phyloP scores from a whole-genome alignment of 2,888 invertebrate genomes.

The Sepiola atlantica region DNA sequence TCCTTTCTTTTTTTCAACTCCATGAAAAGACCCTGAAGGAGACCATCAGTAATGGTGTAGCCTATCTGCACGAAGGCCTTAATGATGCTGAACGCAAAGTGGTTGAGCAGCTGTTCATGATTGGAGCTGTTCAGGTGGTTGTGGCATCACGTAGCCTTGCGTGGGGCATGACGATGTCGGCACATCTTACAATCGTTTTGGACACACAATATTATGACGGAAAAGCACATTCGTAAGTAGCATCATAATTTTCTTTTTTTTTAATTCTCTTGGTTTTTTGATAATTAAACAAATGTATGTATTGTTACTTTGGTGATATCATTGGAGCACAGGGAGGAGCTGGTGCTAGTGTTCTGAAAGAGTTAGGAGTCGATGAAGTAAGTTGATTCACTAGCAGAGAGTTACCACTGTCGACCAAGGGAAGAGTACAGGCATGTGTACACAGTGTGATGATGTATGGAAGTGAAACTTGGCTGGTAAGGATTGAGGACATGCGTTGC shows the following conservation, averaged over 20 bases:
- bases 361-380: no score
- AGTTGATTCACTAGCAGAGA: no score
- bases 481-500: no score
- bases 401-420: no score
- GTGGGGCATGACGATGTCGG: slow-evolving; percentile 90
- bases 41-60: slow-evolving; percentile 94
- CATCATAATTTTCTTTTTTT: background rate
- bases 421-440: no score
- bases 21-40: slow-evolving; percentile 86
- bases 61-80: slow-evolving; percentile 96
- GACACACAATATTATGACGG: slow-evolving; percentile 95
- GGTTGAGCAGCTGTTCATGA: slow-evolving; percentile 94
- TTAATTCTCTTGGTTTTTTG: background rate
- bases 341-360: no score
- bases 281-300: no score
- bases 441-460: no score
- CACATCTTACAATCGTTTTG: slow-evolving; percentile 96
- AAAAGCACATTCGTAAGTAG: slow-evolving; percentile 76
- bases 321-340: no score
- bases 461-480: no score
- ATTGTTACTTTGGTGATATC: no score
- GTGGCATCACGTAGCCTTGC: slow-evolving; percentile 93
- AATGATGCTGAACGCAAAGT: slow-evolving; percentile 87
- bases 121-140: slow-evolving; percentile 90
- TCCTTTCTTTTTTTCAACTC: slow-evolving; percentile 35